Conservation (phyloP, 2,113 vertebrate species). For the Tympanuchus pallidicinctus region DNA sequence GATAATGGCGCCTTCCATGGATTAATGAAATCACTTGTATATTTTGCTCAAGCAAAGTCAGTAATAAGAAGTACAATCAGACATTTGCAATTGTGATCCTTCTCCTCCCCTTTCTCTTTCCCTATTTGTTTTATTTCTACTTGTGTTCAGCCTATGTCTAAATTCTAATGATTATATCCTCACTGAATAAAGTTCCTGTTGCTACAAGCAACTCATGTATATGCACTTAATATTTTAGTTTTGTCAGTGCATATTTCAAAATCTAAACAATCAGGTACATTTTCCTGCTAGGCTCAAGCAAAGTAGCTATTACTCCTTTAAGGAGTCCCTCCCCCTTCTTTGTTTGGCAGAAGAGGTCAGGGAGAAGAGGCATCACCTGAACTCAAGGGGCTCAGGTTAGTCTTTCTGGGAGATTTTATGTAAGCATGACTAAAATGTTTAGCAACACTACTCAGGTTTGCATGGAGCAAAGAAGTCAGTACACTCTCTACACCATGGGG, state of each 20-base stretch:
- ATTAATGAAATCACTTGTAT: neutral
- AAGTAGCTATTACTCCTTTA: slow-evolving; percentile 27
- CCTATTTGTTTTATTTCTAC: neutral
- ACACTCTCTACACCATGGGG: neutral
- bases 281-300: neutral
- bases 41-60: neutral
- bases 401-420: slow-evolving; percentile 59
- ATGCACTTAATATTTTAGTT: neutral
- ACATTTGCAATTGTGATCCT: neutral
- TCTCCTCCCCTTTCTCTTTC: neutral
- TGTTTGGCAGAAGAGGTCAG: slow-evolving; percentile 50
- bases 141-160: neutral
- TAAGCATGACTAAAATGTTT: slow-evolving; percentile 71
- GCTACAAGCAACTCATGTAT: rapidly evolving
- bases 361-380: slow-evolving; percentile 66
- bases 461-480: slow-evolving; percentile 37
- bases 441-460: slow-evolving; percentile 52
- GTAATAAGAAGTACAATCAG: neutral
- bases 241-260: neutral
- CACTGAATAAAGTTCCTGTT: rapidly evolving
- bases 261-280: neutral
- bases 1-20: neutral
- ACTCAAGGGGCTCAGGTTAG: slow-evolving; percentile 37
- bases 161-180: neutral
- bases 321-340: neutral